A percentile compares a stretch with the other conserved stretches of the same genome.
These are phyloP conservation scores for Lampris incognitus DNA, from an alignment of 2,113 vertebrate genomes.

Conservation along the genomic window DNA sequence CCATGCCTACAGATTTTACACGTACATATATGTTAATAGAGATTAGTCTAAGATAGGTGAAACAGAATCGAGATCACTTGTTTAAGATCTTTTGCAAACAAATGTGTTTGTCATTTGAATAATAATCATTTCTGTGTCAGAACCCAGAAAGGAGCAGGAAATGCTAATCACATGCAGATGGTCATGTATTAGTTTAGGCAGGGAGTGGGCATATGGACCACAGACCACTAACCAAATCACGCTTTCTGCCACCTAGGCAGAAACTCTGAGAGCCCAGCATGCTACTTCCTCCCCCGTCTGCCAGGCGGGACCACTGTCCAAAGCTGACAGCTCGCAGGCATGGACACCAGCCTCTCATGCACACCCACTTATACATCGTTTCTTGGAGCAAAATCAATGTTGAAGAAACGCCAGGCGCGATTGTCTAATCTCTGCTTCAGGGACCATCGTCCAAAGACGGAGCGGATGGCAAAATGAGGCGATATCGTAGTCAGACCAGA, in stretches of 20 bases:
- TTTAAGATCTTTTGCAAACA: neutral
- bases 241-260: constrained; percentile 23
- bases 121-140: constrained; percentile 13
- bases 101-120: neutral
- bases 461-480: constrained; percentile 31
- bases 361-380: constrained; percentile 19
- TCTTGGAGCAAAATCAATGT: constrained; percentile 30
- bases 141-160: constrained; percentile 1
- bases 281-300: neutral
- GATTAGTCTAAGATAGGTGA: too few species aligned
- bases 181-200: constrained; percentile 29
- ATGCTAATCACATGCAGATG: constrained; percentile 51
- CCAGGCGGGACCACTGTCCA: neutral
- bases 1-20: too few species aligned
- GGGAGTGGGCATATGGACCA: constrained; percentile 49
- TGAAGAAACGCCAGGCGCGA: constrained; percentile 19
- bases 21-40: too few species aligned
- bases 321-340: constrained; percentile 17
- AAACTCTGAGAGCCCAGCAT: constrained; percentile 23
- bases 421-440: constrained; percentile 45
- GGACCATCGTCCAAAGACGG: constrained; percentile 13
- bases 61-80: neutral
- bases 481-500: constrained; percentile 30
- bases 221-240: constrained; percentile 32
- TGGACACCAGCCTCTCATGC: constrained; percentile 14